phyloP scores from a whole-genome alignment of 1,140 invertebrate species.

The Anoplophora glabripennis region DNA sequence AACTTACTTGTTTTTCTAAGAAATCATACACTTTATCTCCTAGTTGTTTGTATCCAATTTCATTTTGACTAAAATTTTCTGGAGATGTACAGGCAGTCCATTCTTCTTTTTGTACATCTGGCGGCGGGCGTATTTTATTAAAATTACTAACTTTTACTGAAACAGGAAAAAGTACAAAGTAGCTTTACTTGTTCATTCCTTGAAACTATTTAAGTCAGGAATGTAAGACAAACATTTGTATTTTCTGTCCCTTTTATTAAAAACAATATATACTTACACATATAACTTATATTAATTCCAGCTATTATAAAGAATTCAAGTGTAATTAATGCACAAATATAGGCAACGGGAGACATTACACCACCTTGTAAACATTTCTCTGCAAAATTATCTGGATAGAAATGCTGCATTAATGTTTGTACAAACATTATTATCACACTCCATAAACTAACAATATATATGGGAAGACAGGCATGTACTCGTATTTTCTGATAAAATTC shows the following conservation, averaged over 20 bases:
- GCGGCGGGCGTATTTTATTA: conserved; percentile 55
- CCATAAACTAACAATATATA: conserved; percentile 64
- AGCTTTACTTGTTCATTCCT: no score
- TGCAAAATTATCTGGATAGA: conserved; percentile 59
- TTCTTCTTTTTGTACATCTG: conserved; percentile 58
- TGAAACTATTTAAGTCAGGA: no score
- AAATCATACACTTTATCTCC: conserved; percentile 59
- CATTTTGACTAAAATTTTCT: conserved; percentile 52
- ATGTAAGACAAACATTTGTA: no score
- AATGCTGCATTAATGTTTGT: conserved; percentile 62
- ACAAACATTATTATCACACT: conserved; percentile 58
- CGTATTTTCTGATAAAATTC: conserved; percentile 65
- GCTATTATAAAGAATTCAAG: conserved; percentile 57
- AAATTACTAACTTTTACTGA: conserved; percentile 58
- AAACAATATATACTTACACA: conserved; percentile 52
- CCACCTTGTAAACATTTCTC: conserved; percentile 56
- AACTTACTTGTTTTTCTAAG: conserved; percentile 60
- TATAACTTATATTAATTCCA: conserved; percentile 58
- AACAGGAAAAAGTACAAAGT: neutral
- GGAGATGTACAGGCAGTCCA: conserved; percentile 54
- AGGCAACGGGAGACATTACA: conserved; percentile 58
- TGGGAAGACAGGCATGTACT: conserved; percentile 57
- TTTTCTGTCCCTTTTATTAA: no score
- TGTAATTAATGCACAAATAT: conserved; percentile 56
- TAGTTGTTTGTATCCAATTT: conserved; percentile 57